These are phyloP conservation scores for Eriosoma lanigerum DNA, from an alignment of 1,140 invertebrate species.

Conservation along the genomic window DNA sequence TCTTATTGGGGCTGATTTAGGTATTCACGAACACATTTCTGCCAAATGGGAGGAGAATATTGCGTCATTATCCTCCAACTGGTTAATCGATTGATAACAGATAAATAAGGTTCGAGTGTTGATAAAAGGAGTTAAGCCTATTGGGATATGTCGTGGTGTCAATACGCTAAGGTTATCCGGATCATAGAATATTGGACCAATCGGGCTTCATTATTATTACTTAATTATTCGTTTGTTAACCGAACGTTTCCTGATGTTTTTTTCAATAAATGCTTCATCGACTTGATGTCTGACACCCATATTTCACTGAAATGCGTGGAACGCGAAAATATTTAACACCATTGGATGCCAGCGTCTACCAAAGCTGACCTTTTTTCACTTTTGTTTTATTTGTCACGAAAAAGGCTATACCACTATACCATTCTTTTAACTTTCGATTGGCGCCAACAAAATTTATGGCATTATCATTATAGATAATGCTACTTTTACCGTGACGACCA, in stretches of 20 bases:
- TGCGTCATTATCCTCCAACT: neutral
- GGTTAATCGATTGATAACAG: neutral
- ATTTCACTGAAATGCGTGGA: neutral
- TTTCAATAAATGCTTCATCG: neutral
- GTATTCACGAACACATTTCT: neutral
- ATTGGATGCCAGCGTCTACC: neutral
- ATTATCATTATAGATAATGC: neutral
- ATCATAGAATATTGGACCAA: neutral
- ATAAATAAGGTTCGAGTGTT: neutral
- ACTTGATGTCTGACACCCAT: neutral
- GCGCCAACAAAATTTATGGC: neutral
- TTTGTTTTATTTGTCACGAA: neutral
- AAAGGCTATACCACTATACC: neutral
- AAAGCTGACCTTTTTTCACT: no score
- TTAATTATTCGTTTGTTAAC: neutral
- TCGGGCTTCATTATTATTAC: neutral
- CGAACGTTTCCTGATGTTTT: neutral
- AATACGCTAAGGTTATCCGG: neutral
- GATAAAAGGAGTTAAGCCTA: neutral
- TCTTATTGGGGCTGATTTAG: neutral
- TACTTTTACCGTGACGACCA: neutral
- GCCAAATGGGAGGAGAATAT: neutral
- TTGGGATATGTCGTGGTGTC: neutral
- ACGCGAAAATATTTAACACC: neutral
- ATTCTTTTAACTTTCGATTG: constrained; percentile 1